These are phyloP conservation scores for Isoperla grammatica DNA, from an alignment of 2,888 invertebrate genomes.

Conservation along the genomic window DNA sequence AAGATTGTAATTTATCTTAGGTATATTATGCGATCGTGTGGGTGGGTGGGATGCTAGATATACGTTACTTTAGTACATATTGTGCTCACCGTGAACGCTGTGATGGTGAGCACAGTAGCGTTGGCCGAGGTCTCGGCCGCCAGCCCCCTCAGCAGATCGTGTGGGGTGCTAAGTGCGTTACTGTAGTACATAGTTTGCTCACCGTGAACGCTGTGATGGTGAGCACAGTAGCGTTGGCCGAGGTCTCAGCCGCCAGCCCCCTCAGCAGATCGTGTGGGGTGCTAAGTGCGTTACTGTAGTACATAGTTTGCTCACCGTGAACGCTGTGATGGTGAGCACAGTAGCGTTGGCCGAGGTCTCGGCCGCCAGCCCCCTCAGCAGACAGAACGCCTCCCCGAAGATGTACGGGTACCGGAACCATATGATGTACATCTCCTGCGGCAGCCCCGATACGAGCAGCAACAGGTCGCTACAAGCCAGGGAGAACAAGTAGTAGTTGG, in stretches of 20 bases:
- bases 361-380: conserved; percentile 62
- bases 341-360: conserved; percentile 52
- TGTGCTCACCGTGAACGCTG: conserved; percentile 61
- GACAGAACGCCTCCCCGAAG: conserved; percentile 74
- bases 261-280: neutral
- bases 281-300: no score
- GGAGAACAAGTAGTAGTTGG: conserved; percentile 77
- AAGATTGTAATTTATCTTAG: no score
- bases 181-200: no score
- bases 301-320: conserved; percentile 49
- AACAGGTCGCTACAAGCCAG: conserved; percentile 72
- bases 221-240: conserved; percentile 76
- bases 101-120: conserved; percentile 43
- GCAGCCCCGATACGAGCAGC: conserved; percentile 68
- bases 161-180: no score
- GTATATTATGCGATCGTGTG: no score
- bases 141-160: conserved; percentile 65
- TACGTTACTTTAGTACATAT: no score
- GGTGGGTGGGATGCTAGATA: no score
- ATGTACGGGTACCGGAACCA: conserved; percentile 72
- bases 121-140: conserved; percentile 54
- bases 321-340: conserved; percentile 47
- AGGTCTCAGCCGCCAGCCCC: conserved; percentile 66
- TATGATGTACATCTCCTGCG: conserved; percentile 68
- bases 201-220: no score